These are phyloP conservation scores for Montifringilla adamsi DNA, from an alignment of 2,113 vertebrate species.

Conservation along the genomic window DNA sequence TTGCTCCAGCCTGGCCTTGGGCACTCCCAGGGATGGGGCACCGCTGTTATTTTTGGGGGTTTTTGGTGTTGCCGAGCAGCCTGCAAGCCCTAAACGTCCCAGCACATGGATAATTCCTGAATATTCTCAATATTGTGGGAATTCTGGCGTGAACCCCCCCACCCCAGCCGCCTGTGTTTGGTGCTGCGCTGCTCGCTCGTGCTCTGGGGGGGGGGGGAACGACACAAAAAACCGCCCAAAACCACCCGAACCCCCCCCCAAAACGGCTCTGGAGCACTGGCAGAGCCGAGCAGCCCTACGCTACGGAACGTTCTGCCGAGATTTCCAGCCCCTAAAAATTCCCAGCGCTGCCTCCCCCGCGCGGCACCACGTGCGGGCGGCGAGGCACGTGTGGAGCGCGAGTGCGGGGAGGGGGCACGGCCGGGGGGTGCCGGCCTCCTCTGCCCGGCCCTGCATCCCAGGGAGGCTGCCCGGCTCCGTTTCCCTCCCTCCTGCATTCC, in stretches of 20 bases:
- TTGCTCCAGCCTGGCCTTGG: neutral
- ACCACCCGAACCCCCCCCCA: accelerated
- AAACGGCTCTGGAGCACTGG: accelerated
- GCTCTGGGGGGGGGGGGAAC: no score
- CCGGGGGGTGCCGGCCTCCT: neutral
- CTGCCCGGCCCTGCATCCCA: neutral
- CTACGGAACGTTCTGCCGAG: neutral
- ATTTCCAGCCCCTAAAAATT: neutral
- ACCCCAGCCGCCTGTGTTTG: neutral
- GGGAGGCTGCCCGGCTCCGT: neutral
- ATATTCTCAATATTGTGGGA: neutral
- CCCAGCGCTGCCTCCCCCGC: neutral
- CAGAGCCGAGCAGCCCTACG: neutral
- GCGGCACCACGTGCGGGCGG: neutral
- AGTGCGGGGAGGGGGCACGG: neutral
- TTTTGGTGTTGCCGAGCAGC: neutral
- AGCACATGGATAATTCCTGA: neutral
- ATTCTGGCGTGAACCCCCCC: neutral
- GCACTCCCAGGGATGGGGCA: neutral
- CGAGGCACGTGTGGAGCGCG: neutral
- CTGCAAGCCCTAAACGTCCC: neutral
- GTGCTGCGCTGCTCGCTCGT: neutral
- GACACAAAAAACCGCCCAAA: neutral
- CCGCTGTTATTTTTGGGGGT: neutral
- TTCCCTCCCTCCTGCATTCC: neutral